Evolutionary conservation across 92 coral and sea anemone species (phyloP).

Genomic region (Meandrina meandrites): DNA sequence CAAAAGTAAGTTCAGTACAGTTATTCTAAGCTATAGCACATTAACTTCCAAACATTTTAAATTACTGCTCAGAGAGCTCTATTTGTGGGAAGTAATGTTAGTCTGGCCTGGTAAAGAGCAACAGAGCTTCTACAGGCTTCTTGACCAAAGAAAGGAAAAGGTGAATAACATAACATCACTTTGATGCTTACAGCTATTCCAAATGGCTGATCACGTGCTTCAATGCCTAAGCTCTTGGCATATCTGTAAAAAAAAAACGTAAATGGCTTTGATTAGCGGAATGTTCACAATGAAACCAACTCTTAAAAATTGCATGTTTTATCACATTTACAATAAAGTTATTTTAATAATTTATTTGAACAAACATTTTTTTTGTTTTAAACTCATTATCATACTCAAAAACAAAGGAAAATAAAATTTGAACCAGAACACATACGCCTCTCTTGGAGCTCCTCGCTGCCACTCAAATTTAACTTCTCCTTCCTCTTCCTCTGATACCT

Average conservation of each 20-base stretch:
- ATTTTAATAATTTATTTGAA: not conserved
- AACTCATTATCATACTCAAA: no score
- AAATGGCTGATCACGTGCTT: conserved; percentile 94
- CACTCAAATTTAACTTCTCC: conserved; percentile 97
- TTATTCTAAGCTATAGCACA: no score
- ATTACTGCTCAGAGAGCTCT: not conserved
- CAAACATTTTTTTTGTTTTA: no score
- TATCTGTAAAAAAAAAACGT: conserved; percentile 54
- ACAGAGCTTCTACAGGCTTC: not conserved
- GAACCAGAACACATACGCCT: conserved; percentile 80
- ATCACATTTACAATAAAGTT: not conserved
- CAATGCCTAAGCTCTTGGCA: conserved; percentile 88
- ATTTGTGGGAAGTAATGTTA: not conserved
- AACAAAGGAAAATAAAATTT: no score
- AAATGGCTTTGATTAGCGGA: not conserved
- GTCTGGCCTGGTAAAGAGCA: not conserved
- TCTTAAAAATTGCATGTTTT: not conserved
- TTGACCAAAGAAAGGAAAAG: not conserved
- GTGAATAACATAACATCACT: not conserved
- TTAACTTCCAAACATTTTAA: not conserved
- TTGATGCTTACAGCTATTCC: conserved; percentile 88
- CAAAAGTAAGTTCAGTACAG: no score
- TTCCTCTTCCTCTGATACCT: conserved; percentile 57
- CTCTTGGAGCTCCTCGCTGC: conserved; percentile 98
- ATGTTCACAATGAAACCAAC: not conserved